Conservation (phyloP, 2,113 vertebrate genomes). For the Cercocebus atys region DNA sequence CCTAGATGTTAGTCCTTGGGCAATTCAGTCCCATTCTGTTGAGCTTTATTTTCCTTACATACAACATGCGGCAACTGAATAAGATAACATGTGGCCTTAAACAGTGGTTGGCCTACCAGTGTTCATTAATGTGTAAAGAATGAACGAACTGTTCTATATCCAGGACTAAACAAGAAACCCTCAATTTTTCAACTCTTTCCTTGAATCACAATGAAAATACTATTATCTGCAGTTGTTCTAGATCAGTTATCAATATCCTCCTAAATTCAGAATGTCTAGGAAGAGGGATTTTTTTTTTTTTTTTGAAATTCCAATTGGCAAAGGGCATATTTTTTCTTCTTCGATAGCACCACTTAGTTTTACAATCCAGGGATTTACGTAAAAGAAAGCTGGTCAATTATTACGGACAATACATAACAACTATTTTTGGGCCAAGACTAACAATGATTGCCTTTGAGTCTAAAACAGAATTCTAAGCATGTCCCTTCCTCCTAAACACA, state of each 20-base stretch:
- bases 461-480: slow-evolving; percentile 33
- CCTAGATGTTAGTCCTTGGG: not conserved
- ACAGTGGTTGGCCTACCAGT: not conserved
- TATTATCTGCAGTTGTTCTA: slow-evolving; percentile 56
- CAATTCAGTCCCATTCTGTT: not conserved
- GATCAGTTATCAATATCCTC: slow-evolving; percentile 49
- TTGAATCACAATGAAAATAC: slow-evolving; percentile 51
- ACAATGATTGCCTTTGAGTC: slow-evolving; percentile 22
- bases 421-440: slow-evolving; percentile 41
- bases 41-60: not conserved
- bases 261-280: not conserved
- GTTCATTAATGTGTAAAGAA: not conserved
- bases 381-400: slow-evolving; percentile 52
- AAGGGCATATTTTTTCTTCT: slow-evolving; percentile 25
- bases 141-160: not conserved
- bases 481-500: not conserved
- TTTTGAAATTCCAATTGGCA: slow-evolving; percentile 49
- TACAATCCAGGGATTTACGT: slow-evolving; percentile 50
- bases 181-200: slow-evolving; percentile 51
- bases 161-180: not conserved
- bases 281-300: slow-evolving; percentile 45
- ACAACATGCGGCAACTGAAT: not conserved
- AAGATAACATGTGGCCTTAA: not conserved
- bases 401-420: slow-evolving; percentile 48
- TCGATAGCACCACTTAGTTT: slow-evolving; percentile 40